Evolutionary conservation across 1,140 invertebrate genomes (phyloP).

Genomic region (Bombyx mori): ASM3026992v2 NC_085112.1:5615001-5615500

Average conservation of each 20-base stretch:
- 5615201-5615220: constrained; percentile 68
- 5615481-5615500: no score
- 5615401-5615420: no score
- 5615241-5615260: constrained; percentile 70
- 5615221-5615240: constrained; percentile 66
- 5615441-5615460: no score
- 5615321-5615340: constrained; percentile 16
- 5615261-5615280: constrained; percentile 66
- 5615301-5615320: constrained; percentile 55
- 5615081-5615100: no score
- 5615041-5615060: no score
- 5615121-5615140: constrained; percentile 14
- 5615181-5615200: constrained; percentile 68
- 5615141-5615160: constrained; percentile 23
- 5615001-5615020: no score
- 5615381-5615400: no score
- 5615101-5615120: background rate
- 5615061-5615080: no score
- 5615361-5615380: no score
- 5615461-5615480: no score
- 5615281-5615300: constrained; percentile 56
- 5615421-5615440: no score
- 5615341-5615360: background rate
- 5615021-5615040: no score
- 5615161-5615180: constrained; percentile 65